Evolutionary conservation across 2,888 invertebrate species (phyloP).

Genomic region (Leptinotarsa juncta): DNA sequence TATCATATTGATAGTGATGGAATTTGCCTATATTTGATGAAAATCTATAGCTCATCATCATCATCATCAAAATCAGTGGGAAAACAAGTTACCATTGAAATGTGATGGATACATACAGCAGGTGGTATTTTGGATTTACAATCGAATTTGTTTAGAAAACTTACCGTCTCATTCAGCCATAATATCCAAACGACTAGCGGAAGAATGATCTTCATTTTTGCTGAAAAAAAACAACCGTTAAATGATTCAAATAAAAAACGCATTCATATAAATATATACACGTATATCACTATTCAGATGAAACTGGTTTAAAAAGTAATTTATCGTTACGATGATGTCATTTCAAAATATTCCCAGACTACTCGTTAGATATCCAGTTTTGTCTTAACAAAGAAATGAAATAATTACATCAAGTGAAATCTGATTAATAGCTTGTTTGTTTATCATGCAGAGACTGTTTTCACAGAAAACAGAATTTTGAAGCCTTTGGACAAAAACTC

Average conservation of each 20-base stretch:
- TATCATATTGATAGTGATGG: no score
- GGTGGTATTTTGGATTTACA: background rate
- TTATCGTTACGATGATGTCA: background rate
- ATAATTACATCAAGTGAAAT: background rate
- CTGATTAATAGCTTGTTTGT: background rate
- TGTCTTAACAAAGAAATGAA: background rate
- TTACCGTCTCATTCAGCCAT: conserved; percentile 85
- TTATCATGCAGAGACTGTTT: background rate
- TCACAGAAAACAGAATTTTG: no score
- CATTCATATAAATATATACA: conserved; percentile 4
- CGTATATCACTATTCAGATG: background rate
- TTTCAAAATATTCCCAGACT: background rate
- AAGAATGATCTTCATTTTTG: conserved; percentile 93
- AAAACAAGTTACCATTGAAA: no score
- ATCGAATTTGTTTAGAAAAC: conserved; percentile 61
- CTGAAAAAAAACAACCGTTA: conserved; percentile 71
- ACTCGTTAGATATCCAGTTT: background rate
- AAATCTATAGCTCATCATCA: no score
- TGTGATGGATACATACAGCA: no score
- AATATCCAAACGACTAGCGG: conserved; percentile 89
- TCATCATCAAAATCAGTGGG: no score
- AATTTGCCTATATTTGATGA: no score
- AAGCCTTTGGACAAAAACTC: no score
- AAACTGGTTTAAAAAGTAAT: conserved; percentile 9
- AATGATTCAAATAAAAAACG: background rate